These are phyloP conservation scores for Falco novaeseelandiae DNA, from an alignment of 2,797 vertebrate genomes.

Conservation along the genomic window DNA sequence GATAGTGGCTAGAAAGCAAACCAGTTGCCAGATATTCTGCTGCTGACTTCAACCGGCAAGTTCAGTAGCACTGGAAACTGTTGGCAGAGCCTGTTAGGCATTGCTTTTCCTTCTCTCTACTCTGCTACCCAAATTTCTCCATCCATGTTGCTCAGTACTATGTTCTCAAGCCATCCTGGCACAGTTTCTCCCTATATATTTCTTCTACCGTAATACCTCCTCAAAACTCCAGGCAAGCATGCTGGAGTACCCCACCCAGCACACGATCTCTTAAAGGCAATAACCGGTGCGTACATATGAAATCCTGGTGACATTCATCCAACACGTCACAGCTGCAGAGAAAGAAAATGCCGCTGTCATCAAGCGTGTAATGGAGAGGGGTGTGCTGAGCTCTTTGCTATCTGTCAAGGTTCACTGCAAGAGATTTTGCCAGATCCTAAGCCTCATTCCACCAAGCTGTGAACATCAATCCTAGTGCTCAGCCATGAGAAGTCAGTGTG, in stretches of 20 bases:
- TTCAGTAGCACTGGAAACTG: neutral
- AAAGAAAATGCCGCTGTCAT: neutral
- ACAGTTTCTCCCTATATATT: neutral
- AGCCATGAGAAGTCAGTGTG: neutral
- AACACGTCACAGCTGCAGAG: neutral
- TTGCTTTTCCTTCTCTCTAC: neutral
- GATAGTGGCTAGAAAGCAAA: slow-evolving; percentile 10
- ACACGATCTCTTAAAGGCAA: neutral
- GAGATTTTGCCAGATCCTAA: neutral
- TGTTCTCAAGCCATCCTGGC: neutral
- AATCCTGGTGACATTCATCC: neutral
- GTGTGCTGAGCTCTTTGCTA: neutral
- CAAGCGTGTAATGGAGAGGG: neutral
- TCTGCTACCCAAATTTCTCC: neutral
- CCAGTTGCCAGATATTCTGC: neutral
- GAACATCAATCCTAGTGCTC: neutral
- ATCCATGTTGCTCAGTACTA: neutral
- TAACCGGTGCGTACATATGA: neutral
- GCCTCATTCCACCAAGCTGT: neutral
- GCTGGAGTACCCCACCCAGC: neutral
- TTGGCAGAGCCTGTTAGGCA: neutral
- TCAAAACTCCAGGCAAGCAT: neutral
- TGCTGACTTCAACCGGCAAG: neutral
- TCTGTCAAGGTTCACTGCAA: neutral
- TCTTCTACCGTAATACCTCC: neutral